A percentile compares a stretch with the other conserved stretches of the same genome.
Conservation (phyloP, 2,113 vertebrate genomes). For the Mormoops blainvillei region DNA sequence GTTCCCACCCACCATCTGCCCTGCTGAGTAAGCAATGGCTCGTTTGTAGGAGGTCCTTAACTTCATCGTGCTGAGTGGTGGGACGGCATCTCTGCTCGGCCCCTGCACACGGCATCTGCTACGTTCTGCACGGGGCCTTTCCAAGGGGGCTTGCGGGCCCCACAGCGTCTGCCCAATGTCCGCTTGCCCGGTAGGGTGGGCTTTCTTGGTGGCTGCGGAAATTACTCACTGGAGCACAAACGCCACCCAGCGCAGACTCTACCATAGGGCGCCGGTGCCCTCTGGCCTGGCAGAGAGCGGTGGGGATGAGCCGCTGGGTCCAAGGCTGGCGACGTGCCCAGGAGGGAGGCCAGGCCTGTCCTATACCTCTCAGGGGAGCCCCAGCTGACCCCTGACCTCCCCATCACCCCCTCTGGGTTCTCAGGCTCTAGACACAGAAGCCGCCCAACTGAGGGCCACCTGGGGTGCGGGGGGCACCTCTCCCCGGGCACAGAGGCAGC, state of each 20-base stretch:
- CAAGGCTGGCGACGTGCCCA: neutral
- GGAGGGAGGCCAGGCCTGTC: neutral
- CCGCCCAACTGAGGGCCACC: slow-evolving; percentile 24
- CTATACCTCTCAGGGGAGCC: neutral
- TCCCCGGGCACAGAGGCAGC: neutral
- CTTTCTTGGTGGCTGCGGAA: slow-evolving; percentile 42
- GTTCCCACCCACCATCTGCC: neutral
- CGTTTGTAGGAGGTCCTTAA: slow-evolving; percentile 57
- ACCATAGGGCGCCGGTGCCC: slow-evolving; percentile 43
- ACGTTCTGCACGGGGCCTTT: slow-evolving; percentile 65
- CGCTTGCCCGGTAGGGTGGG: neutral
- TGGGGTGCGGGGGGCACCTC: neutral
- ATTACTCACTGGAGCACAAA: slow-evolving; percentile 77
- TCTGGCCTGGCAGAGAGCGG: slow-evolving; percentile 19
- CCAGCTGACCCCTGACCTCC: neutral
- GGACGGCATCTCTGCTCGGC: slow-evolving; percentile 39
- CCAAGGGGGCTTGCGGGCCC: neutral
- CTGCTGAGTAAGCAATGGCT: slow-evolving; percentile 52
- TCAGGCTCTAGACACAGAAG: neutral
- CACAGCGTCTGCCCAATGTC: neutral
- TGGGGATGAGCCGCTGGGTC: neutral
- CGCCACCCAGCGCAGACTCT: slow-evolving; percentile 70
- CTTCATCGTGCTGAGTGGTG: slow-evolving; percentile 64
- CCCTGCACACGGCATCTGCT: slow-evolving; percentile 57
- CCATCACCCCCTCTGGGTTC: neutral